Conservation (phyloP, 2,797 vertebrate genomes). For the Serranus cabrilla region DNA sequence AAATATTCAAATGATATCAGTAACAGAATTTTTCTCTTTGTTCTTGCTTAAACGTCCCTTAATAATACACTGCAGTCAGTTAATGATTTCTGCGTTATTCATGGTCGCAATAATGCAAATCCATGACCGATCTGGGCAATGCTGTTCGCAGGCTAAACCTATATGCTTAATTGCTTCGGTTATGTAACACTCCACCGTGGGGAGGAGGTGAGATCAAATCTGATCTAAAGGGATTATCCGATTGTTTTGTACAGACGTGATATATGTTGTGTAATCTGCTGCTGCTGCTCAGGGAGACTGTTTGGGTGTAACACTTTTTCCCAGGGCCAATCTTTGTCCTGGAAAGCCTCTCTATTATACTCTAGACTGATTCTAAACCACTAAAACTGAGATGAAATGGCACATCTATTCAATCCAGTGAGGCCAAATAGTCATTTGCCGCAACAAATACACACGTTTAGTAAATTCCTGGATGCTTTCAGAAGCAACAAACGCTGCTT, state of each 20-base stretch:
- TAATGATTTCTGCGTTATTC: background rate
- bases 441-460: background rate
- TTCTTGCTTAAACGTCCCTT: background rate
- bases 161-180: slow-evolving; percentile 38
- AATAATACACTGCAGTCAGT: background rate
- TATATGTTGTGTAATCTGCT: slow-evolving; percentile 48
- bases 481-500: slow-evolving; percentile 21
- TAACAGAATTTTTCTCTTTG: background rate
- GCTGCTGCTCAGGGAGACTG: slow-evolving; percentile 28
- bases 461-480: slow-evolving; percentile 6
- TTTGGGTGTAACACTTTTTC: slow-evolving; percentile 15
- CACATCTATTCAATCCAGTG: background rate
- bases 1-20: background rate
- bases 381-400: background rate
- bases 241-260: slow-evolving; percentile 42
- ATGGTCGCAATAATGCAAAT: background rate
- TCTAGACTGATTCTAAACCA: background rate
- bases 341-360: slow-evolving; percentile 9
- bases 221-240: slow-evolving; percentile 49
- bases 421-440: slow-evolving; percentile 4
- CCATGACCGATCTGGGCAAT: background rate
- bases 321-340: slow-evolving; percentile 15
- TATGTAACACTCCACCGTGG: slow-evolving; percentile 33
- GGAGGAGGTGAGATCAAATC: slow-evolving; percentile 37
- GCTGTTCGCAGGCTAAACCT: slow-evolving; percentile 7